These are phyloP conservation scores for Peromyscus polionotus DNA, from an alignment of 2,113 vertebrate species.

Conservation along the genomic window DNA sequence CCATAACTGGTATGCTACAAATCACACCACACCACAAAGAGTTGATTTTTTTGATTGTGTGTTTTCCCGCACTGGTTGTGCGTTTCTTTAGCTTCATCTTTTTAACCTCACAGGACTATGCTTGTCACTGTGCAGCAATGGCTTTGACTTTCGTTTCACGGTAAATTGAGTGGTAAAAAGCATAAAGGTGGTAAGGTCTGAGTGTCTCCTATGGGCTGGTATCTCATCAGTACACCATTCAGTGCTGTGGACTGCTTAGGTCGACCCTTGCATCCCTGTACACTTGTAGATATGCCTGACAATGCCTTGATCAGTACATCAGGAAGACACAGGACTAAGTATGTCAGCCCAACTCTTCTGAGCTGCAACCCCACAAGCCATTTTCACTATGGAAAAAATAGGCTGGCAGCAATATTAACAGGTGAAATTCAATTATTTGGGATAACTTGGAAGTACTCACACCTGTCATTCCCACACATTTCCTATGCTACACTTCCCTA, in stretches of 20 bases:
- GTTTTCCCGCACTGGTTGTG: not conserved
- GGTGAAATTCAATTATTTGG: not conserved
- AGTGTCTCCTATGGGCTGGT: not conserved
- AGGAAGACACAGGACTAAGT: not conserved
- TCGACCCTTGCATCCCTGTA: too few species aligned
- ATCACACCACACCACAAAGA: not conserved
- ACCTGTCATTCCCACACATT: not conserved
- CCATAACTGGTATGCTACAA: not conserved
- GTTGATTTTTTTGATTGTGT: not conserved
- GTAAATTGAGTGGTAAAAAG: not conserved
- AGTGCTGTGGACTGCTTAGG: not conserved
- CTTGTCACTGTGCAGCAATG: not conserved
- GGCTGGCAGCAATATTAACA: constrained; percentile 15
- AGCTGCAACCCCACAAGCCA: not conserved
- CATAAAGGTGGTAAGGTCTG: not conserved
- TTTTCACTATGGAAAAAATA: not conserved
- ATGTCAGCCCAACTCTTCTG: not conserved
- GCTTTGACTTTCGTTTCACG: not conserved
- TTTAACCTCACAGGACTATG: not conserved
- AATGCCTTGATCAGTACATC: not conserved
- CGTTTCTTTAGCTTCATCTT: not conserved
- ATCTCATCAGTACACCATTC: not conserved
- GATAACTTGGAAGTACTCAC: not conserved
- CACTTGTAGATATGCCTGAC: not conserved
- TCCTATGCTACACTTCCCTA: not conserved